These are phyloP conservation scores for Eustalomyia histrio DNA, from an alignment of 2,888 invertebrate species.

Conservation along the genomic window DNA sequence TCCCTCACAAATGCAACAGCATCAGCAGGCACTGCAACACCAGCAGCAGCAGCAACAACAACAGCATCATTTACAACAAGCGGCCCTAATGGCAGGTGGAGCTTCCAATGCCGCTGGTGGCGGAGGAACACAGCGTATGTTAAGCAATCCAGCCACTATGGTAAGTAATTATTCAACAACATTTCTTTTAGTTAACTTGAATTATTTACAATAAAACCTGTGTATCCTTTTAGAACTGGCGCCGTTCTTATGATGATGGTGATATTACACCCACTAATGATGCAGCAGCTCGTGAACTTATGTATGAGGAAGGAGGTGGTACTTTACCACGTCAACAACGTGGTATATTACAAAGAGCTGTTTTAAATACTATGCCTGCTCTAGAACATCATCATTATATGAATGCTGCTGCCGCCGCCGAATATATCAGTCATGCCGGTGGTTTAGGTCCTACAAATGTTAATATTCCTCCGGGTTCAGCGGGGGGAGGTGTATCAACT, in stretches of 20 bases:
- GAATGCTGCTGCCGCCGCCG: conserved; percentile 78
- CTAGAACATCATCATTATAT: conserved; percentile 78
- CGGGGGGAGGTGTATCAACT: conserved; percentile 38
- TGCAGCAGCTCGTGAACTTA: conserved; percentile 77
- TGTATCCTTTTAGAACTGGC: conserved; percentile 80
- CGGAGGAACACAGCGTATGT: conserved; percentile 69
- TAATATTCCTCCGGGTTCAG: conserved; percentile 48
- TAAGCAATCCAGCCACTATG: conserved; percentile 76
- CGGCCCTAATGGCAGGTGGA: conserved; percentile 64
- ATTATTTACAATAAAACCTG: too few relatives aligned
- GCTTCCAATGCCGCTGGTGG: conserved; percentile 64
- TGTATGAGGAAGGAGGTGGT: conserved; percentile 86
- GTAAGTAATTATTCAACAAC: conserved; percentile 64
- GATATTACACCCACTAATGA: conserved; percentile 95
- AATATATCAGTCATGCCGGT: conserved; percentile 74
- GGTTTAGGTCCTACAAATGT: conserved; percentile 67
- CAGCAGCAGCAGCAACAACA: conserved; percentile 61
- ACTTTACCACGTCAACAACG: conserved; percentile 90
- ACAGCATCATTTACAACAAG: conserved; percentile 68
- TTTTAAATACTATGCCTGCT: conserved; percentile 77
- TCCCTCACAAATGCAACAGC: conserved; percentile 70
- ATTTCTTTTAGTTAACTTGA: too few relatives aligned
- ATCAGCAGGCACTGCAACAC: conserved; percentile 68
- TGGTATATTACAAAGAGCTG: conserved; percentile 77
- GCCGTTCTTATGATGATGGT: conserved; percentile 92